A percentile compares a stretch with the other conserved stretches of the same genome.
These are phyloP conservation scores for Hiodon tergisus DNA, from an alignment of 2,113 vertebrate species.

Conservation along the genomic window DNA sequence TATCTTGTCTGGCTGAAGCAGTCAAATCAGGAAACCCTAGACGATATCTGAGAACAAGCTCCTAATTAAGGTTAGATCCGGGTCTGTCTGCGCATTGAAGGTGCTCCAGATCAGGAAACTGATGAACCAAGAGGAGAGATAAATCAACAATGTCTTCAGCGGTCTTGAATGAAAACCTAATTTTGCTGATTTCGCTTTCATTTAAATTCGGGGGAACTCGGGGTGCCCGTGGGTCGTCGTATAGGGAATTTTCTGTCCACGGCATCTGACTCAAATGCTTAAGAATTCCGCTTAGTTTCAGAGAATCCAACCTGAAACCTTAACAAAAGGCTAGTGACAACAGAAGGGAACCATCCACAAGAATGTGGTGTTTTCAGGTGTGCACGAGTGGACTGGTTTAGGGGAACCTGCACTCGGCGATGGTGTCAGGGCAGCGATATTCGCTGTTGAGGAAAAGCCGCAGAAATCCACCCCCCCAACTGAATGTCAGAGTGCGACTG, in stretches of 20 bases:
- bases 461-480: too few relatives aligned
- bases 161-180: conserved; percentile 16
- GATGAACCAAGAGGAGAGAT: too few relatives aligned
- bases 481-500: too few relatives aligned
- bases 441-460: too few relatives aligned
- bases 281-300: background rate
- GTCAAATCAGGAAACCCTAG: background rate
- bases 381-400: too few relatives aligned
- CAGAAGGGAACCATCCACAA: too few relatives aligned
- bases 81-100: background rate
- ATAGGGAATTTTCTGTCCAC: background rate
- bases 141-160: background rate
- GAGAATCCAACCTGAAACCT: background rate
- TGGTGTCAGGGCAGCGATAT: too few relatives aligned
- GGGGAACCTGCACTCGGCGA: too few relatives aligned
- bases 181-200: background rate
- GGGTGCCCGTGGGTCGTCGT: too few relatives aligned
- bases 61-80: background rate
- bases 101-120: too few relatives aligned
- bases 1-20: background rate
- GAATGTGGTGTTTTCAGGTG: too few relatives aligned
- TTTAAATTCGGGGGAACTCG: conserved; percentile 14
- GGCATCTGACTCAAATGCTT: background rate
- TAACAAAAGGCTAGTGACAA: too few relatives aligned
- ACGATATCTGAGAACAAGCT: background rate